Percentiles rank a stretch among this genome's conserved stretches.
Conservation (phyloP, 1,140 invertebrate species). For the Drosophila santomea region DNA sequence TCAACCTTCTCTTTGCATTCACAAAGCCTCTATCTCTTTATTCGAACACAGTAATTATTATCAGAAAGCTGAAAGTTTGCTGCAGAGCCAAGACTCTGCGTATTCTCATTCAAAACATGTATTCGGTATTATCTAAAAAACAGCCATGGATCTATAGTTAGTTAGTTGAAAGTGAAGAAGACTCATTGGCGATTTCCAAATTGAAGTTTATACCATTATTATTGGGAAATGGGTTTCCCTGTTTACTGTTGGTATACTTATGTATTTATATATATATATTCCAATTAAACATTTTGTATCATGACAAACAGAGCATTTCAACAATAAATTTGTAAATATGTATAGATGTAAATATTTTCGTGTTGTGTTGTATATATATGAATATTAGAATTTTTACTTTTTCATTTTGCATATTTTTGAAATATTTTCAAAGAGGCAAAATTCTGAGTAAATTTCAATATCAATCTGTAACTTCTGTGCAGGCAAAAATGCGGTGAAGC, state of each 20-base stretch:
- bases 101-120: constrained; percentile 60
- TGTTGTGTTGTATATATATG: neutral
- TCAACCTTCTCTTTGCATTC: constrained; percentile 66
- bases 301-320: constrained; percentile 67
- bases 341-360: constrained; percentile 37
- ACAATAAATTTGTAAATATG: constrained; percentile 79
- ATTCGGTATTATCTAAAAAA: constrained; percentile 71
- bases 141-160: constrained; percentile 44
- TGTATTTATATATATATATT: constrained; percentile 66
- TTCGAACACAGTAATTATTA: constrained; percentile 63
- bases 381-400: neutral
- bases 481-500: too few species aligned
- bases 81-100: constrained; percentile 19
- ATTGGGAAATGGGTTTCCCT: constrained; percentile 53
- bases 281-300: constrained; percentile 70
- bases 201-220: constrained; percentile 59
- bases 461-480: too few species aligned
- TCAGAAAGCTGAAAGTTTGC: constrained; percentile 33
- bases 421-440: too few species aligned
- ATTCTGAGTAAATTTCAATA: too few species aligned
- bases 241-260: constrained; percentile 68
- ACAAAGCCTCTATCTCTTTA: constrained; percentile 47
- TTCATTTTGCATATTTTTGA: too few species aligned
- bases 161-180: constrained; percentile 26
- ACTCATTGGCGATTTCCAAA: constrained; percentile 49